Conservation (phyloP, 92 coral and sea anemone species). For the Porites cylindrica region DNA sequence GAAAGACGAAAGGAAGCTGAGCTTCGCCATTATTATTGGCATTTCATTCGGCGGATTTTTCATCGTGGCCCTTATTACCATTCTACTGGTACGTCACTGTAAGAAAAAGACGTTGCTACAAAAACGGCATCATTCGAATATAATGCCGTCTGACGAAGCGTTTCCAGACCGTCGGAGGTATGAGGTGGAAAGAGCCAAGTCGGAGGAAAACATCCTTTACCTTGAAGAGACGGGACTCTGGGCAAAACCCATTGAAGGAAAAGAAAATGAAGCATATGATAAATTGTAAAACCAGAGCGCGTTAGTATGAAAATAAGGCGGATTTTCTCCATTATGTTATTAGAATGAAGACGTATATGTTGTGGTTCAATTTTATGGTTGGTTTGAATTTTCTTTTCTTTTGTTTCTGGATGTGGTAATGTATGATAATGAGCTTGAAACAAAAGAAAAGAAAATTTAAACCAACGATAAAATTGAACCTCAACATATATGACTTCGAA, state of each 20-base stretch:
- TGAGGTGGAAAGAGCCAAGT: background rate
- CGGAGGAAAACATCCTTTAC: slow-evolving; percentile 3
- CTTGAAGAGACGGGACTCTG: background rate
- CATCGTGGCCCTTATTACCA: background rate
- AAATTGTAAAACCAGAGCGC: background rate
- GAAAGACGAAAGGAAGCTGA: background rate
- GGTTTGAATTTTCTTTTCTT: no score
- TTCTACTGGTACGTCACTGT: background rate
- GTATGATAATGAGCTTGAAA: no score
- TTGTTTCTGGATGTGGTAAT: no score
- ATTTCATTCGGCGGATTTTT: slow-evolving; percentile 5
- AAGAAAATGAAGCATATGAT: background rate
- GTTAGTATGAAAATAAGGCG: background rate
- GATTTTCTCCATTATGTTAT: background rate
- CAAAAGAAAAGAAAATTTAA: no score
- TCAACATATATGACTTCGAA: no score
- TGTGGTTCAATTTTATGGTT: no score
- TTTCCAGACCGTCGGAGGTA: slow-evolving; percentile 5
- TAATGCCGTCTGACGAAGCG: slow-evolving; percentile 1
- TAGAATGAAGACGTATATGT: no score
- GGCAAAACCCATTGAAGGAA: background rate
- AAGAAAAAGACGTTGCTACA: background rate
- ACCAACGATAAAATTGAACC: no score
- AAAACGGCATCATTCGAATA: background rate
- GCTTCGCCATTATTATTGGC: slow-evolving; percentile 8